Percentiles rank a stretch among this genome's conserved stretches.
phyloP scores from a whole-genome alignment of 2,888 invertebrate genomes.

The Helobdella robusta region DNA sequence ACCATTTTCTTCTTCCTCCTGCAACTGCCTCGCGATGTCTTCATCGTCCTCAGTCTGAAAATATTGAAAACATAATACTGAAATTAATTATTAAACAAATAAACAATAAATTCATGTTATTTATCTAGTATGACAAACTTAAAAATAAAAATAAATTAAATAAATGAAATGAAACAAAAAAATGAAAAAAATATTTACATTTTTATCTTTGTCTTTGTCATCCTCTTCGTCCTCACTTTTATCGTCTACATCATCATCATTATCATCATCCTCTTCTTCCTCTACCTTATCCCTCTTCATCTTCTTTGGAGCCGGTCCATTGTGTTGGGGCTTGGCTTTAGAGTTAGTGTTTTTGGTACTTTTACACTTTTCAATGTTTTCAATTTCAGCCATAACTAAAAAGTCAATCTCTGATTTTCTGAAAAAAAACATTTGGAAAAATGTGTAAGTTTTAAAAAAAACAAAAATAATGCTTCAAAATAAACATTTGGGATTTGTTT shows the following conservation, averaged over 20 bases:
- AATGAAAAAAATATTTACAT: neutral
- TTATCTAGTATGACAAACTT: too few species aligned
- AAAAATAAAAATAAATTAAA: too few species aligned
- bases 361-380: slow-evolving; percentile 5
- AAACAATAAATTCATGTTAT: neutral
- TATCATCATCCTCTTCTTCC: slow-evolving; percentile 39
- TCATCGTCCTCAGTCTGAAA: slow-evolving; percentile 38
- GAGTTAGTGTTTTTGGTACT: slow-evolving; percentile 30
- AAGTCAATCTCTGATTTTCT: slow-evolving; percentile 76
- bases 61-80: neutral
- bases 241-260: slow-evolving; percentile 31
- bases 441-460: neutral
- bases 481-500: neutral
- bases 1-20: slow-evolving; percentile 34
- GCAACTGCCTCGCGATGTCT: slow-evolving; percentile 41
- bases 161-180: too few species aligned
- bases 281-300: slow-evolving; percentile 8
- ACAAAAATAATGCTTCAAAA: too few species aligned
- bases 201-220: neutral
- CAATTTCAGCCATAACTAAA: slow-evolving; percentile 39
- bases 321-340: slow-evolving; percentile 8
- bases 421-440: neutral
- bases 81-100: slow-evolving; percentile 22
- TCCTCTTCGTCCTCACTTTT: slow-evolving; percentile 7
- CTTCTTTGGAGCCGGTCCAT: slow-evolving; percentile 6